These are phyloP conservation scores for Gephyroberyx darwinii DNA, from an alignment of 2,797 vertebrate genomes.

Conservation along the genomic window DNA sequence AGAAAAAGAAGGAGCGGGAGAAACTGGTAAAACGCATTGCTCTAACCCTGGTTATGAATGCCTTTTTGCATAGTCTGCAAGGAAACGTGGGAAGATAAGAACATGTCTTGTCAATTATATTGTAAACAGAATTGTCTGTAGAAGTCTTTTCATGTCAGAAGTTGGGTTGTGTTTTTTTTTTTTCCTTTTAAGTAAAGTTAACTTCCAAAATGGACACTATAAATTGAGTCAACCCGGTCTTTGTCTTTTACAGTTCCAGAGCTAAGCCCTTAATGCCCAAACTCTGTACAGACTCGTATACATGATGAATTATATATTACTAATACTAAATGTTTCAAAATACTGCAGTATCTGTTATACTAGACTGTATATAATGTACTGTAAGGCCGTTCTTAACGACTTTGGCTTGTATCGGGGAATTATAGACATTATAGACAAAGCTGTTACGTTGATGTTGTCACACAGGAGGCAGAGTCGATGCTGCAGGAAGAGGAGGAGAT, in stretches of 20 bases:
- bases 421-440: no score
- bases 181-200: background rate
- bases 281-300: no score
- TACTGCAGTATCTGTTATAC: background rate
- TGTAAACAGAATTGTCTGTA: background rate
- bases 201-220: no score
- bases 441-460: slow-evolving; percentile 2
- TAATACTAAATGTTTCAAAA: background rate
- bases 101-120: background rate
- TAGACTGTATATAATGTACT: background rate
- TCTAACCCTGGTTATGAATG: background rate
- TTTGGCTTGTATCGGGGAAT: no score
- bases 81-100: background rate
- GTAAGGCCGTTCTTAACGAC: background rate
- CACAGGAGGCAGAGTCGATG: slow-evolving; percentile 87
- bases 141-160: background rate
- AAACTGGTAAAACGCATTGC: slow-evolving; percentile 63
- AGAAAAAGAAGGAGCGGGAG: slow-evolving; percentile 84
- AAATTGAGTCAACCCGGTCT: background rate
- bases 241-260: no score
- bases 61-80: background rate
- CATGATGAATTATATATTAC: no score
- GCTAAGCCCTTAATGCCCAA: background rate
- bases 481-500: slow-evolving; percentile 80
- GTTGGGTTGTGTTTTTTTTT: background rate